Evolutionary conservation across 2,888 invertebrate species (phyloP).

Genomic region (Microdon myrmicae): DNA sequence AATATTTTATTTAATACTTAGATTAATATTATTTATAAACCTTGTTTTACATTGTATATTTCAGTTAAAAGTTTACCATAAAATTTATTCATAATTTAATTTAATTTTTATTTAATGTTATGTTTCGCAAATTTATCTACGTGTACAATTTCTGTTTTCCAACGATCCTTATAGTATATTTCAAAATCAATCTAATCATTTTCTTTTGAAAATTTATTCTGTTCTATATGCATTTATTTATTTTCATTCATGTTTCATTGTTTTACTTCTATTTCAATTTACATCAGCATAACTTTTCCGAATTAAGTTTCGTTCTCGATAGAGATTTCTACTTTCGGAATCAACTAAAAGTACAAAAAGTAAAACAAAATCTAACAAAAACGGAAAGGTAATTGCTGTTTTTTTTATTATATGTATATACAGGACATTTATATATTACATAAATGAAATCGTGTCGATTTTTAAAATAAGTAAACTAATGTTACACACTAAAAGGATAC

Average conservation of each 20-base stretch:
- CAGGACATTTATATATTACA: background rate
- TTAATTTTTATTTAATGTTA: too few relatives aligned
- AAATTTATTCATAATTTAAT: constrained; percentile 28
- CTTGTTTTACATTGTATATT: constrained; percentile 36
- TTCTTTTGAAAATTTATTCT: background rate
- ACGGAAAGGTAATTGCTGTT: constrained; percentile 1
- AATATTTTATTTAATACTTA: constrained; percentile 8
- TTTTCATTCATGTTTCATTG: too few relatives aligned
- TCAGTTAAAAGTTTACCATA: constrained; percentile 41
- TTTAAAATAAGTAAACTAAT: constrained; percentile 39
- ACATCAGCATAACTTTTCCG: too few relatives aligned
- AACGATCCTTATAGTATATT: constrained; percentile 5
- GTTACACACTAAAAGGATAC: constrained; percentile 37
- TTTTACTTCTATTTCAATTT: too few relatives aligned
- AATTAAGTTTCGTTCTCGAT: too few relatives aligned
- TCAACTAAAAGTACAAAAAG: background rate
- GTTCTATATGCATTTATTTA: background rate
- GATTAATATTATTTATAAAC: background rate
- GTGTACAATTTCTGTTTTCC: constrained; percentile 22
- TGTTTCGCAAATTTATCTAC: constrained; percentile 29
- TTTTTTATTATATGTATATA: background rate
- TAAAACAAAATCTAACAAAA: background rate
- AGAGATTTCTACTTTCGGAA: too few relatives aligned
- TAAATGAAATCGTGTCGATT: constrained; percentile 2
- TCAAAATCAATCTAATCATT: constrained; percentile 1